phyloP scores from a whole-genome alignment of 1,140 invertebrate genomes.

The Ips nitidus region DNA sequence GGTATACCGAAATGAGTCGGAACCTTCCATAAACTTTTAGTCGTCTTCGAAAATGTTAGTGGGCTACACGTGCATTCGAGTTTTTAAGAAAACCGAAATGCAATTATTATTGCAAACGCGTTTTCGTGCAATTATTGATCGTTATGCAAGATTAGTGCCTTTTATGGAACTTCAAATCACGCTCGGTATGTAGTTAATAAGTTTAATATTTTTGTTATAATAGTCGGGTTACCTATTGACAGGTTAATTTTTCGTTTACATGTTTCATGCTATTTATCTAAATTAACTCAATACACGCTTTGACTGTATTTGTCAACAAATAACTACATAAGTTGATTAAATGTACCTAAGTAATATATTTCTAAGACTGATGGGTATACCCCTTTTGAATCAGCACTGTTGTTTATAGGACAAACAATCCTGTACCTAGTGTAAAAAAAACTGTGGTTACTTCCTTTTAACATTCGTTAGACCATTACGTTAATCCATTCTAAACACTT shows the following conservation, averaged over 20 bases:
- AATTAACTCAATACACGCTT: neutral
- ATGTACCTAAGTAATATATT: no score
- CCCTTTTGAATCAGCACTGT: no score
- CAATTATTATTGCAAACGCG: slow-evolving; percentile 4
- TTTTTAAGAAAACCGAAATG: slow-evolving; percentile 23
- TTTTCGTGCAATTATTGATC: slow-evolving; percentile 10
- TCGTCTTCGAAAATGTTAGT: slow-evolving; percentile 27
- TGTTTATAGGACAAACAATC: slow-evolving; percentile 29
- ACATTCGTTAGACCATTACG: slow-evolving; percentile 37
- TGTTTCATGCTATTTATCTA: neutral
- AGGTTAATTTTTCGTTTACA: neutral
- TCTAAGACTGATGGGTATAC: no score
- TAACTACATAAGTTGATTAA: no score
- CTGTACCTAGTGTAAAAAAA: slow-evolving; percentile 30
- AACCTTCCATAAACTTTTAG: slow-evolving; percentile 32
- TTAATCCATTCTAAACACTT: slow-evolving; percentile 31
- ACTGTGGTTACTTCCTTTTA: slow-evolving; percentile 35
- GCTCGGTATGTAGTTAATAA: slow-evolving; percentile 18
- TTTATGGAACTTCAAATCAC: slow-evolving; percentile 19
- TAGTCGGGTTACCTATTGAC: neutral
- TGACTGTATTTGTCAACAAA: no score
- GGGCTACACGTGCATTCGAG: slow-evolving; percentile 9
- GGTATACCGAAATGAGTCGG: slow-evolving; percentile 13
- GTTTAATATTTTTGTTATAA: slow-evolving; percentile 9
- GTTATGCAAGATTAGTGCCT: slow-evolving; percentile 18